These are phyloP conservation scores for Aphelinus atriplicis DNA, from an alignment of 1,140 invertebrate species.

Conservation along the genomic window DNA sequence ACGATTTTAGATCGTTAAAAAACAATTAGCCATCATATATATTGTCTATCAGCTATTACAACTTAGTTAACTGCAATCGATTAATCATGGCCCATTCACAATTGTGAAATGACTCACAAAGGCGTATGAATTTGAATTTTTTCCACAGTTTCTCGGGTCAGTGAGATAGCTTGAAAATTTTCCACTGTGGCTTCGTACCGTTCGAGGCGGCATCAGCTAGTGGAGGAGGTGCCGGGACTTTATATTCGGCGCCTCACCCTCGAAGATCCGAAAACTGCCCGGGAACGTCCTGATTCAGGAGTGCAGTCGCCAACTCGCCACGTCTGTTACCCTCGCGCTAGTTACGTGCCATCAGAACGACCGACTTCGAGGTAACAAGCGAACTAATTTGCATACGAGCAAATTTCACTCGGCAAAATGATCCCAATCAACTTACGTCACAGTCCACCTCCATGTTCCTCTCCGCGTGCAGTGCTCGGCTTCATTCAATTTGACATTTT, in stretches of 20 bases:
- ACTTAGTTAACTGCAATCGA: no score
- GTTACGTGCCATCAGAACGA: slow-evolving; percentile 49
- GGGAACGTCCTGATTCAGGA: slow-evolving; percentile 53
- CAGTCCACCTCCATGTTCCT: no score
- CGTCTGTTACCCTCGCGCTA: slow-evolving; percentile 57
- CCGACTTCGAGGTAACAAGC: slow-evolving; percentile 54
- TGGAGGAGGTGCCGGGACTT: slow-evolving; percentile 61
- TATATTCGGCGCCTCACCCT: slow-evolving; percentile 61
- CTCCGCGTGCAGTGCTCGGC: no score
- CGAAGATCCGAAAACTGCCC: slow-evolving; percentile 57
- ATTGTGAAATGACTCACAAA: no score
- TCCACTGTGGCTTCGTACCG: slow-evolving; percentile 51
- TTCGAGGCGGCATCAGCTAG: slow-evolving; percentile 54
- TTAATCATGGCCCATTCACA: no score
- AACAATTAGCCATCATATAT: no score
- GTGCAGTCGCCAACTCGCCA: slow-evolving; percentile 54
- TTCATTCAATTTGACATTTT: no score
- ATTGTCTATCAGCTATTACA: no score
- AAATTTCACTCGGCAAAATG: background rate
- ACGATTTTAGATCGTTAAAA: no score
- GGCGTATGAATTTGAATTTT: no score
- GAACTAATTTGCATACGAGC: slow-evolving; percentile 27
- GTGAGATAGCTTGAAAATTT: background rate
- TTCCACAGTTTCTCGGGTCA: no score
- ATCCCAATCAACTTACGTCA: no score